phyloP scores from a whole-genome alignment of 1,140 invertebrate genomes.

The Marisa cornuarietis region DNA sequence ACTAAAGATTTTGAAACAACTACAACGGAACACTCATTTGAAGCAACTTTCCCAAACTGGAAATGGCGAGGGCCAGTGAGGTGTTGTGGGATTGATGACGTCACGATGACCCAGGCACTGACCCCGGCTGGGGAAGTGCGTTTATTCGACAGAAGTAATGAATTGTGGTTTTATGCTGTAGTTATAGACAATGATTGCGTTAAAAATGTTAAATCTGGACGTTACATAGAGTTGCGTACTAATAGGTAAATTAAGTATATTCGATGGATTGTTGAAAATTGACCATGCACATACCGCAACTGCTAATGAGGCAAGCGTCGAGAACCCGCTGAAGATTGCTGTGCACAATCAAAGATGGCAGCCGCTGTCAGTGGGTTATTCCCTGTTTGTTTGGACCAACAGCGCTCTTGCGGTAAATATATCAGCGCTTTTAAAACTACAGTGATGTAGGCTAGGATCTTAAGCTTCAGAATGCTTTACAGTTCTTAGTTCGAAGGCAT shows the following conservation, averaged over 20 bases:
- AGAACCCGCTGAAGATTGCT: constrained; percentile 38
- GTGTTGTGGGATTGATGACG: constrained; percentile 46
- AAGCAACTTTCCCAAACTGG: constrained; percentile 38
- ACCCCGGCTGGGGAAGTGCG: constrained; percentile 46
- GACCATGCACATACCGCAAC: constrained; percentile 20
- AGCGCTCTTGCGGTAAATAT: constrained; percentile 34
- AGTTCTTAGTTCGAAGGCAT: too few relatives aligned
- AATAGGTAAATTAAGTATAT: not conserved
- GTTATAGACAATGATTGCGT: constrained; percentile 20
- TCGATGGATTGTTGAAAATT: constrained; percentile 4
- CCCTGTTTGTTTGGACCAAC: constrained; percentile 43
- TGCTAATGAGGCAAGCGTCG: constrained; percentile 36
- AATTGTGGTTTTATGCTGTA: constrained; percentile 13
- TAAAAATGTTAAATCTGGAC: constrained; percentile 20
- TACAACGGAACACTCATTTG: constrained; percentile 24
- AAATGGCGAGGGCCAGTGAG: constrained; percentile 41
- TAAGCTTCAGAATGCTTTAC: too few relatives aligned
- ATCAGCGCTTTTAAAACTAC: not conserved
- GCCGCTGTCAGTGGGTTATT: constrained; percentile 39
- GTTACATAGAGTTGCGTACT: constrained; percentile 11
- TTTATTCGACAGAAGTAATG: constrained; percentile 20
- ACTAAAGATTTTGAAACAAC: too few relatives aligned
- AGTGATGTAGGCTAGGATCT: not conserved
- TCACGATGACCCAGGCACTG: constrained; percentile 43
- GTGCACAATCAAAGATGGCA: constrained; percentile 49